Base-by-base conservation (phyloP, 2,888 invertebrate genomes). In the Dexiosoma caninum region DNA sequence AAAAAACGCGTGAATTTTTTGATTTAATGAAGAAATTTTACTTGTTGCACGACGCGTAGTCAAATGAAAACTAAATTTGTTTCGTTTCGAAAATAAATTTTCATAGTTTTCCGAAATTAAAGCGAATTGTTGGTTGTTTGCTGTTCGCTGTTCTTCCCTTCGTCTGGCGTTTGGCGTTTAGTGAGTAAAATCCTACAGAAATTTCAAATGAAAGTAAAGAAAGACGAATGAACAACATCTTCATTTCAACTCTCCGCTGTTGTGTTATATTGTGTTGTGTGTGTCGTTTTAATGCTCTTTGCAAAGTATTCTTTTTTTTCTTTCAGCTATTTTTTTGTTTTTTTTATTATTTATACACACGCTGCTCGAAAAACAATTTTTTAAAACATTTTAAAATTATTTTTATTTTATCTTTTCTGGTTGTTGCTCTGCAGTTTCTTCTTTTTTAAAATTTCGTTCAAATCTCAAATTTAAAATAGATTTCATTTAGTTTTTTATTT, bases 1-100 rank as follows among this genome's bases (percentile, higher is more conserved):
- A 27, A 23, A 53, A 16, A 44, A 21, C 46, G 19, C 19, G 64
- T 35, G 55, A 16, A n/a, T n/a, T n/a, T n/a, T n/a, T n/a, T 44
- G 49, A 46, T n/a, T 27, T 37, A 60, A 35, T 46, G 23, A 60
- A 53, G 27, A 44, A 49, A 44, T 51, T 81, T 53, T 44, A 64
- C 77, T 71, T 74, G 81, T 77, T 51, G 64, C 88, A 85, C 87
- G 87, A 85, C 88, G 88, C 87, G 88, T 86, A 87, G 88, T 87
- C 88, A 87, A 87, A 87, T 86, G 83, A 85, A 87, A 86, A 88
- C 88, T 87, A 85, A 83, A 57, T 74, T 42, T 27, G 51, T 69
- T 57, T 71, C 42, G 75, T 80, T 75, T 78, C 55, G 66, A 64
- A 70, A 70, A 62, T 53, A 51, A 51, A 40, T 70, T 62, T 64